Evolutionary conservation across 2,888 invertebrate genomes (phyloP), one percentile per base, ranked within the genome.

Genomic region (Chrysodeixis includens): DNA sequence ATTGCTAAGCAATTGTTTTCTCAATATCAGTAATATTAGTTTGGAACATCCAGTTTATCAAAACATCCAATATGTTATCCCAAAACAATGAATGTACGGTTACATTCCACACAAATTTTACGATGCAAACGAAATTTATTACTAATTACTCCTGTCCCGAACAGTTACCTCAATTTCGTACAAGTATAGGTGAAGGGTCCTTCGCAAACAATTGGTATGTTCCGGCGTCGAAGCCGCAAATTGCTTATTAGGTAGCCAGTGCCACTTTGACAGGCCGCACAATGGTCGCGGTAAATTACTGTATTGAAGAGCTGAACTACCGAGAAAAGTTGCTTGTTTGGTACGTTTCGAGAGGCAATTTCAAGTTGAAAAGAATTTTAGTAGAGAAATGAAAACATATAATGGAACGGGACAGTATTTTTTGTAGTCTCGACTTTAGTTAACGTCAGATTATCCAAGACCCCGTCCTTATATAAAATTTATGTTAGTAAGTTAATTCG

Each of bases 141-240:
- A 54, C 61, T 70, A 71, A 71, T 74, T 71, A 56, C 49, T 53
- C 54, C 30, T 16, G 49, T 57, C 69, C 62, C 32, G 26, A 68
- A 54, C 56, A 62, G 56, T 56, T 62, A 26, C 30, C 10, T 12
- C 49, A 35, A 30, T 56, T 54, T 30, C 30, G 68, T 46, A 61
- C 54, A 61, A 74, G 30, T 74, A 67, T 40, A 62, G 53, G 51
- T 7, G 30, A 56, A 62, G 44, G 40, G 49, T 60, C 40, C 40
- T 54, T 59, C 46, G 58, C 35, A 22, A 56, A 61, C 62, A 46
- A 54, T 53, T 35, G 32, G 16, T 26, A n/a, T 32, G 60, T 52
- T 40, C 40, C 54, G 49, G 62, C 54, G 35, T 30, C 26, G 1
- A 10, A 18, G 4, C 56, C 40, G 54, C 54, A 32, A 72, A 62